Base-by-base conservation (phyloP, 2,888 invertebrate species). In the Helicoverpa assulta region DNA sequence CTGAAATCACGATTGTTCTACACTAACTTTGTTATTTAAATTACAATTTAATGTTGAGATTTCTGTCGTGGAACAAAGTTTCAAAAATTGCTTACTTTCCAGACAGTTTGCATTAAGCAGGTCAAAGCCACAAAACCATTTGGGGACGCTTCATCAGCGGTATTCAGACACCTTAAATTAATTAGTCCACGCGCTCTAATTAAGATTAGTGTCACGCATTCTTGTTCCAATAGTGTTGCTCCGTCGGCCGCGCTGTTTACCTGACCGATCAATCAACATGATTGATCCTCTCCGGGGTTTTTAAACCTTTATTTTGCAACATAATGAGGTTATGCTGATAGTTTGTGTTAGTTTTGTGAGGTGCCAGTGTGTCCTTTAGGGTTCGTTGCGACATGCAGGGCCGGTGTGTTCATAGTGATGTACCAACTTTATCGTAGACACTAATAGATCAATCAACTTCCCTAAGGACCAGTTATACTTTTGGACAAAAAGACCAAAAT, bases 201-300 rank as follows among this genome's bases (percentile, higher is more conserved):
- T 86, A 83, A 85, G 82, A 85, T 85, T 86, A 86, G 86, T 87
- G 89, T 86, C 86, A 88, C 84, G 81, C 81, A 85, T 84, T 86
- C 84, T 83, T 91, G 86, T 87, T 86, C 89, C 86, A 91, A 90
- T 90, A 89, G 87, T 86, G 86, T 79, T 76, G 80, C 72, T 83
- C 85, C 85, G 89, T 78, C 88, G 66, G 70, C 68, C 79, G 73
- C 60, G 70, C 78, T 83, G 80, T 84, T 78, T 84, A 85, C 85
- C 77, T 81, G 77, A 66, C 67, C 77, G 66, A 92, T 93, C 91
- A 89, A 93, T 94, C 93, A 92, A 82, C 79, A 85, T 93, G 94
- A 94, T 94, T 89, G 93, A 94, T 93, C 89, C 70, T 81, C 83
- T 73, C 78, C 77, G 84, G 82, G 84, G 82, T 88, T 84, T 85